Conservation (phyloP, 2,888 invertebrate species). For the Drosophila cyrtoloma region DNA sequence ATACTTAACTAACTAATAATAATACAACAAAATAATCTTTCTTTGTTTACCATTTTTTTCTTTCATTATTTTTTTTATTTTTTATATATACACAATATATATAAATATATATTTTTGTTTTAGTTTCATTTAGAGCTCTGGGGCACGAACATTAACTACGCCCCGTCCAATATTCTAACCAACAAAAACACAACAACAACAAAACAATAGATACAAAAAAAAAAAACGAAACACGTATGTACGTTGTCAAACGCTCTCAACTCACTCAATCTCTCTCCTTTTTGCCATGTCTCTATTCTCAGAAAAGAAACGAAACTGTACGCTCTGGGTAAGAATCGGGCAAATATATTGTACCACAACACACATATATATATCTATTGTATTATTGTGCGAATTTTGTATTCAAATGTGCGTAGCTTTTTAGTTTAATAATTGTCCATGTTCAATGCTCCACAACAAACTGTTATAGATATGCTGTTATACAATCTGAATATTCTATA, state of each 20-base stretch:
- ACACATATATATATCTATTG: conserved; percentile 11
- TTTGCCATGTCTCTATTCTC: conserved; percentile 53
- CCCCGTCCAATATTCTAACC: conserved; percentile 42
- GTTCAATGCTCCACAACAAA: conserved; percentile 59
- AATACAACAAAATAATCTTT: conserved; percentile 33
- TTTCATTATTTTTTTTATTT: conserved; percentile 8
- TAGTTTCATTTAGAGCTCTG: conserved; percentile 57
- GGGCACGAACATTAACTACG: conserved; percentile 50
- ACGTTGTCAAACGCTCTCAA: conserved; percentile 47
- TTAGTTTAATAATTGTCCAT: conserved; percentile 59
- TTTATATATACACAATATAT: background rate
- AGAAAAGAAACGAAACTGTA: conserved; percentile 43
- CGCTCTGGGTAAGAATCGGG: conserved; percentile 66
- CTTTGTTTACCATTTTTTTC: conserved; percentile 29
- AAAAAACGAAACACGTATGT: conserved; percentile 31
- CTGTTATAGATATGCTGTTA: conserved; percentile 54
- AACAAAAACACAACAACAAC: conserved; percentile 22
- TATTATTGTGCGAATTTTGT: conserved; percentile 48
- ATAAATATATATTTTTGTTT: conserved; percentile 37
- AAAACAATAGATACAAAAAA: conserved; percentile 26
- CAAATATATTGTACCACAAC: conserved; percentile 37
- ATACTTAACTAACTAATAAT: conserved; percentile 44
- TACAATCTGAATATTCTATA: conserved; percentile 41
- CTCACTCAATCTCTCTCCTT: conserved; percentile 31
- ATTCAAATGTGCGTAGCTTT: conserved; percentile 70